These are phyloP conservation scores for Emmelina monodactyla DNA, from an alignment of 2,888 invertebrate species.

Conservation along the genomic window DNA sequence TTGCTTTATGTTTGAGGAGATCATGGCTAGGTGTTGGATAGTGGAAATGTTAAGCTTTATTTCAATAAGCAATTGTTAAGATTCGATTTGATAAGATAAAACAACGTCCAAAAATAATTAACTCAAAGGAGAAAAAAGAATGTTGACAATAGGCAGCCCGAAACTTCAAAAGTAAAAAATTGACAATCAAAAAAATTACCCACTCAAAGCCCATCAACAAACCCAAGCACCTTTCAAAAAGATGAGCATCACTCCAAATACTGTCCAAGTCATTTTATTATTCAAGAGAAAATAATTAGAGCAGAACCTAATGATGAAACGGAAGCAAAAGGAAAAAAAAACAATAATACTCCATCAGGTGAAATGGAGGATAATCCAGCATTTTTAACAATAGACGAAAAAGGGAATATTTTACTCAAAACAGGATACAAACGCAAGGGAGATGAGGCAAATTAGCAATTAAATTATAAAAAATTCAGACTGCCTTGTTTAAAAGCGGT, in stretches of 20 bases:
- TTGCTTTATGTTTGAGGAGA: too few species aligned
- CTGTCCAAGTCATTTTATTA: slow-evolving; percentile 23
- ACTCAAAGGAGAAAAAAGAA: too few species aligned
- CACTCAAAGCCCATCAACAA: not conserved
- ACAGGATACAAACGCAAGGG: slow-evolving; percentile 24
- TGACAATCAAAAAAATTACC: too few species aligned
- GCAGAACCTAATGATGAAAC: slow-evolving; percentile 33
- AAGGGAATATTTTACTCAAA: slow-evolving; percentile 23
- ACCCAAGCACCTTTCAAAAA: not conserved
- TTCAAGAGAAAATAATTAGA: slow-evolving; percentile 56
- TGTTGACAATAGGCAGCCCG: too few species aligned
- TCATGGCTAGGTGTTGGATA: too few species aligned
- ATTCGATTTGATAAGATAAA: too few species aligned
- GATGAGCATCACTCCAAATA: not conserved
- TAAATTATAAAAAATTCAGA: slow-evolving; percentile 49
- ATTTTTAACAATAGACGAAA: slow-evolving; percentile 36
- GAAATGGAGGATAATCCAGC: slow-evolving; percentile 42
- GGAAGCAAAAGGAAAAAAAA: slow-evolving; percentile 36
- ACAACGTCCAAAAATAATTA: too few species aligned
- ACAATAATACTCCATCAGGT: slow-evolving; percentile 52
- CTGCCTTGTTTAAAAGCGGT: slow-evolving; percentile 35
- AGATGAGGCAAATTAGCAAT: slow-evolving; percentile 55
- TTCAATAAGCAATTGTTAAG: too few species aligned
- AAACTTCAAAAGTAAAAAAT: too few species aligned
- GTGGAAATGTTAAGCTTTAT: too few species aligned